A percentile compares a stretch with the other conserved stretches of the same genome.
These are phyloP conservation scores for Micronycteris hirsuta DNA, from an alignment of 2,113 vertebrate species.

Conservation along the genomic window DNA sequence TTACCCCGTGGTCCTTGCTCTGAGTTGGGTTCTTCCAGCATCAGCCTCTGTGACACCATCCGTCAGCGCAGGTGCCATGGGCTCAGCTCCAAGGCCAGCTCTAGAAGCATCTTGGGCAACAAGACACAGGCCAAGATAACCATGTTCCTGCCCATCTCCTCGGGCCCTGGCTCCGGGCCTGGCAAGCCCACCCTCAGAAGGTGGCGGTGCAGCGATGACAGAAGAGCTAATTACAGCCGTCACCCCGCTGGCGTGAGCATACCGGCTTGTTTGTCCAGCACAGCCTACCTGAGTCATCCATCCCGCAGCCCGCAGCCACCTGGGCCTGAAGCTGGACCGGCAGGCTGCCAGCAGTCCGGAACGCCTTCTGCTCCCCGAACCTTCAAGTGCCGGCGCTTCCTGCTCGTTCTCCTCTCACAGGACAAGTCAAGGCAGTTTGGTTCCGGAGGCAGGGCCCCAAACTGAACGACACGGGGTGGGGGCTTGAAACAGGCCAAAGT, in stretches of 20 bases:
- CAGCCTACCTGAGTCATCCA: slow-evolving; percentile 62
- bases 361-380: not conserved
- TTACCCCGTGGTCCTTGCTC: not conserved
- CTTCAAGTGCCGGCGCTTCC: not conserved
- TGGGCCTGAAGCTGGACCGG: slow-evolving; percentile 12
- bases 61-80: not conserved
- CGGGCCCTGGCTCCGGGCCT: not conserved
- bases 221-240: slow-evolving; percentile 45
- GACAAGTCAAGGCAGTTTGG: not conserved
- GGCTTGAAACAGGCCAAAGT: not conserved
- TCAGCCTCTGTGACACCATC: not conserved
- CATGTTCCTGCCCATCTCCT: slow-evolving; percentile 36
- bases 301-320: not conserved
- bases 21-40: not conserved
- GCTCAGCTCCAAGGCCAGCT: not conserved
- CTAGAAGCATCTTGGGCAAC: slow-evolving; percentile 21
- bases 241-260: not conserved
- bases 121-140: slow-evolving; percentile 40
- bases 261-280: slow-evolving; percentile 55
- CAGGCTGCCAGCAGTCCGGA: not conserved
- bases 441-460: not conserved
- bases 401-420: not conserved
- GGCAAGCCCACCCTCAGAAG: slow-evolving; percentile 28
- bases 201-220: not conserved
- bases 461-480: not conserved